Base-by-base conservation (phyloP, 2,888 invertebrate species). In the Pollenia labialis region DNA sequence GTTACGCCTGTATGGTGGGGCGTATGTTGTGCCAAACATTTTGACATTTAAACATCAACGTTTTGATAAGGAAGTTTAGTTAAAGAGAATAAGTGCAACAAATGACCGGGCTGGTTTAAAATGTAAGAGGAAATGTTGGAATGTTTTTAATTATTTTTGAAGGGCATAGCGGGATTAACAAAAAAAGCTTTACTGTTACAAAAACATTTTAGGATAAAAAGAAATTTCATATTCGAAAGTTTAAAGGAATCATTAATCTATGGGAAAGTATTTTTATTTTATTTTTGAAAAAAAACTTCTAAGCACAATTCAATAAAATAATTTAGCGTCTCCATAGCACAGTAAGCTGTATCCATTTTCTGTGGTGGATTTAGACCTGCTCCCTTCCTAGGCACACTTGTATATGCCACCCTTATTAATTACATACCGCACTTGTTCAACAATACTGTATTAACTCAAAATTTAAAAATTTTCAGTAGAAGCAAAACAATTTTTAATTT, bases 1-100 rank as follows among this genome's bases (percentile, higher is more conserved):
- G 84, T 81, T 77, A 87, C 87, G 87, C 87, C 87, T 84, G 84
- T 81, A 87, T 87, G 87, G 84, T 84, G 87, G 74, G 85, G 84
- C 87, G 87, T 84, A 87, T 87, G 87, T 87, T 84, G 54, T 81
- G 60, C 71, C 75, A 81, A 87, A 80, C 81, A 44, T 16, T 87
- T 87, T 87, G 87, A 87, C 87, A 84, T 72, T 71, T 76, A 75
- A 74, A 77, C 87, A 77, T 87, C 87, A 87, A 84, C 68, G 6
- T 75, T 81, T 79, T 75, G 69, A 62, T 52, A 54, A 81, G 84
- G 74, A 81, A 81, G 87, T 74, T 32, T 48, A 18, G 64, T 66
- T 16, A 9, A 32, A 40, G 42, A n/a, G 11, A 42, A 12, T 48
- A 76, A 68, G 66, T 76, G 76, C 76, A 66, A 64, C 68, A 79